Conservation (phyloP, 2,888 invertebrate genomes). For the Pyrrhia umbra region DNA sequence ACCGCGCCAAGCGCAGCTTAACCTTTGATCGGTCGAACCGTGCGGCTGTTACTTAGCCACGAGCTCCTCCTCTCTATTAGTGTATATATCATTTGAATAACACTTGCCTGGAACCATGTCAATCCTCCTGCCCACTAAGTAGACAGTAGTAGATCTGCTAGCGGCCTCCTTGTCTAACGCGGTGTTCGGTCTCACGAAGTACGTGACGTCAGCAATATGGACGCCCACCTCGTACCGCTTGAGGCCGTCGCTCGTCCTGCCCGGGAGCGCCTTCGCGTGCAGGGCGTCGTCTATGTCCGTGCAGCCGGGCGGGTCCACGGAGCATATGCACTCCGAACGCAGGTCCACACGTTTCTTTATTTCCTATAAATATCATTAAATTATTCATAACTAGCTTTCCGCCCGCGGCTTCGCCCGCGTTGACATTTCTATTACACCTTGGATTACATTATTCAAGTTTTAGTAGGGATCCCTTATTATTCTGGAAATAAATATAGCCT, state of each 20-base stretch:
- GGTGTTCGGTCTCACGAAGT: constrained; percentile 98
- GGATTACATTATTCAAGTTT: no score
- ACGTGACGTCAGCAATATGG: constrained; percentile 99
- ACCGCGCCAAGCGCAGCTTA: no score
- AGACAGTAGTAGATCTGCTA: constrained; percentile 98
- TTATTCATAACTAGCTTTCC: no score
- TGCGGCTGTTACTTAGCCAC: no score
- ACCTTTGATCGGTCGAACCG: no score
- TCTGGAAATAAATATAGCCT: no score
- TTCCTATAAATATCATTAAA: no score
- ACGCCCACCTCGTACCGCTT: constrained; percentile 94
- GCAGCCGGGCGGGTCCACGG: constrained; percentile 99
- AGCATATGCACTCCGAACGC: constrained; percentile 96
- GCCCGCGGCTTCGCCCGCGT: no score
- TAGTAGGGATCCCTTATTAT: no score
- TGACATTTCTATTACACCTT: no score
- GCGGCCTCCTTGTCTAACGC: constrained; percentile 98
- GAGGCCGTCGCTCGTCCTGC: constrained; percentile 81
- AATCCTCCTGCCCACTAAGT: constrained; percentile 97
- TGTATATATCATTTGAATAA: no score
- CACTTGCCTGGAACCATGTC: constrained; percentile 94
- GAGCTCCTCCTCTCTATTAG: no score
- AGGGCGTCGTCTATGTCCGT: constrained; percentile 99
- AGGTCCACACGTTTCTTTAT: constrained; percentile 95
- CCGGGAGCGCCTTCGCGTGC: constrained; percentile 94